A percentile compares a stretch with the other conserved stretches of the same genome.
Evolutionary conservation across 2,113 vertebrate genomes (phyloP).

Genomic region (Conger conger): DNA sequence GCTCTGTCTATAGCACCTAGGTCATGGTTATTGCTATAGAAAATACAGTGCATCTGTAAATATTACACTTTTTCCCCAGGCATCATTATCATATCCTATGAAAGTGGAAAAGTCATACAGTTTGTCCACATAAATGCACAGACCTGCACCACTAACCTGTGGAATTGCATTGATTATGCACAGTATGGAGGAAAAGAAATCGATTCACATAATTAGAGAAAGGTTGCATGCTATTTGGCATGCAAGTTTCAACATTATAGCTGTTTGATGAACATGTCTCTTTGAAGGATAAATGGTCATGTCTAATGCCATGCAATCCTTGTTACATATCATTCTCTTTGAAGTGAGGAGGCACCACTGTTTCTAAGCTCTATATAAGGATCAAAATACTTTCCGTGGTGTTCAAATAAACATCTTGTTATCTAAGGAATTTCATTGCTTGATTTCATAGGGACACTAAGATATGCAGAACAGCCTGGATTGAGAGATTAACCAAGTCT

Average conservation of each 20-base stretch:
- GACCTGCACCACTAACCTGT: neutral
- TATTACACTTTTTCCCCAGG: neutral
- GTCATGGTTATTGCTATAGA: neutral
- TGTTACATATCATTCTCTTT: neutral
- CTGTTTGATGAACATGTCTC: neutral
- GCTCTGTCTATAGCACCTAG: neutral
- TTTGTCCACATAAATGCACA: neutral
- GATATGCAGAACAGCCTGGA: neutral
- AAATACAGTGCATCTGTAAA: neutral
- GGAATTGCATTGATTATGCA: neutral
- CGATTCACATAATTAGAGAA: neutral
- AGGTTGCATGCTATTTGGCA: neutral
- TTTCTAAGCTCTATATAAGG: neutral
- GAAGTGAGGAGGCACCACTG: neutral
- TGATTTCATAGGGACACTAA: slow-evolving; percentile 5
- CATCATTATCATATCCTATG: neutral
- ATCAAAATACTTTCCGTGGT: neutral
- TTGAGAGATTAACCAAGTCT: neutral
- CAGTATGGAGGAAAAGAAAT: neutral
- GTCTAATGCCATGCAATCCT: neutral
- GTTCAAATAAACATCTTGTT: neutral
- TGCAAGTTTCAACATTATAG: neutral
- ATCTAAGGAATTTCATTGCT: slow-evolving; percentile 9
- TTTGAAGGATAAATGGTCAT: neutral
- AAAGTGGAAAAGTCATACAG: neutral